phyloP scores from a whole-genome alignment of 23 tunicate species.

The Styela clava region DNA sequence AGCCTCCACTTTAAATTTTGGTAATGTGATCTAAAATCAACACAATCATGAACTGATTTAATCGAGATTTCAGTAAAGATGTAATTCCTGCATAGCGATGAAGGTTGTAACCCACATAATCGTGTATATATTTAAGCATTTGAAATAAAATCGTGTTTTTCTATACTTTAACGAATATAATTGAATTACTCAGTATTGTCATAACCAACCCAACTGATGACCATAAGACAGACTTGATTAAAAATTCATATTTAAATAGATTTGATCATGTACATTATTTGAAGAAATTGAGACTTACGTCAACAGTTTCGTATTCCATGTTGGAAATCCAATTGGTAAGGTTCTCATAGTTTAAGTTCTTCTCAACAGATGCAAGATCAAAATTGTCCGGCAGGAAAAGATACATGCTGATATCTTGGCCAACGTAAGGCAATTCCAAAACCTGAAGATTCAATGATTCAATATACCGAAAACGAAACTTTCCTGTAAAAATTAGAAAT shows the following conservation, averaged over 20 bases:
- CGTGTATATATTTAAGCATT: too few relatives aligned
- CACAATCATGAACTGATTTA: background rate
- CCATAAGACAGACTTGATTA: too few relatives aligned
- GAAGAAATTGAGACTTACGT: slow-evolving; percentile 46
- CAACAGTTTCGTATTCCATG: slow-evolving; percentile 56
- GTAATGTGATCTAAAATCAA: slow-evolving; percentile 50
- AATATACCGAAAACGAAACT: slow-evolving; percentile 66
- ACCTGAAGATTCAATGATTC: slow-evolving; percentile 62
- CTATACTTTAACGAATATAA: too few relatives aligned
- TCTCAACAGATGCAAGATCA: slow-evolving; percentile 54
- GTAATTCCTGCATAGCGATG: too few relatives aligned
- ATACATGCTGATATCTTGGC: slow-evolving; percentile 71
- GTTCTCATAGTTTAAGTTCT: slow-evolving; percentile 53
- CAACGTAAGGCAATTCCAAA: slow-evolving; percentile 67
- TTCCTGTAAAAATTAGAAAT: slow-evolving; percentile 41
- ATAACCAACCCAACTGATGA: too few relatives aligned
- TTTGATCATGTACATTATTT: too few relatives aligned
- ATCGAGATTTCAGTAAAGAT: too few relatives aligned
- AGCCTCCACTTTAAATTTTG: slow-evolving; percentile 71
- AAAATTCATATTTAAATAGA: too few relatives aligned
- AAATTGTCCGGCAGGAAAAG: slow-evolving; percentile 78
- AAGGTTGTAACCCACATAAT: too few relatives aligned
- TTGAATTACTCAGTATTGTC: too few relatives aligned
- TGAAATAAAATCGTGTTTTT: too few relatives aligned
- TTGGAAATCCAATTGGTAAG: slow-evolving; percentile 58